Evolutionary conservation across 2,797 vertebrate species (phyloP).

Genomic region (Natrix natrix): DNA sequence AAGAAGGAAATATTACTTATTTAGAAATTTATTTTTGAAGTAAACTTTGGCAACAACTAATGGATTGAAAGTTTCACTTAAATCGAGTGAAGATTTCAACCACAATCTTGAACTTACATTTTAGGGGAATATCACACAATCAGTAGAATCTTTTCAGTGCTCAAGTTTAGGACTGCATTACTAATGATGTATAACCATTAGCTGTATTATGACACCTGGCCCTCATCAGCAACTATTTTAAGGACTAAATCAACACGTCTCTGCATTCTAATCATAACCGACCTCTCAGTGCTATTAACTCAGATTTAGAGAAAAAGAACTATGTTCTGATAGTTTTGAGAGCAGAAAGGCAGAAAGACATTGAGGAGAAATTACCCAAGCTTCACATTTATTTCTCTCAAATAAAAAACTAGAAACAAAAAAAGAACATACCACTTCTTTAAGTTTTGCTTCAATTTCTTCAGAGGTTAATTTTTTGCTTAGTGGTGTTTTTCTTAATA

Average conservation of each 20-base stretch:
- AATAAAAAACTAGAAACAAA: not conserved
- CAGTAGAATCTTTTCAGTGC: not conserved
- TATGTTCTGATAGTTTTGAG: conserved; percentile 3
- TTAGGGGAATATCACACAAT: not conserved
- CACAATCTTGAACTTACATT: too few relatives aligned
- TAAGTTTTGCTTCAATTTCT: conserved; percentile 98
- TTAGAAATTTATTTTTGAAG: not conserved
- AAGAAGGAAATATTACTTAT: not conserved
- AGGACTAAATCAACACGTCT: not conserved
- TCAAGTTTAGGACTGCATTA: not conserved
- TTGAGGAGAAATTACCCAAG: not conserved
- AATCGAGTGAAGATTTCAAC: not conserved
- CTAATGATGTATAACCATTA: not conserved
- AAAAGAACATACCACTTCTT: conserved; percentile 89
- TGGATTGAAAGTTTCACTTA: not conserved
- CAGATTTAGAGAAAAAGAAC: not conserved
- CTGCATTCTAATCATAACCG: not conserved
- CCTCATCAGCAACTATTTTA: not conserved
- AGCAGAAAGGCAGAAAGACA: not conserved
- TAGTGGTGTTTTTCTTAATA: conserved; percentile 95
- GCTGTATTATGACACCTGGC: not conserved
- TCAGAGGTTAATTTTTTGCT: conserved; percentile 99
- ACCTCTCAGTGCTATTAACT: not conserved
- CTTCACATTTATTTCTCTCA: conserved; percentile 15
- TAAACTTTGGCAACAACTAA: not conserved